A percentile compares a stretch with the other conserved stretches of the same genome.
These are phyloP conservation scores for Agrochola lota DNA, from an alignment of 2,888 invertebrate genomes.

Conservation along the genomic window DNA sequence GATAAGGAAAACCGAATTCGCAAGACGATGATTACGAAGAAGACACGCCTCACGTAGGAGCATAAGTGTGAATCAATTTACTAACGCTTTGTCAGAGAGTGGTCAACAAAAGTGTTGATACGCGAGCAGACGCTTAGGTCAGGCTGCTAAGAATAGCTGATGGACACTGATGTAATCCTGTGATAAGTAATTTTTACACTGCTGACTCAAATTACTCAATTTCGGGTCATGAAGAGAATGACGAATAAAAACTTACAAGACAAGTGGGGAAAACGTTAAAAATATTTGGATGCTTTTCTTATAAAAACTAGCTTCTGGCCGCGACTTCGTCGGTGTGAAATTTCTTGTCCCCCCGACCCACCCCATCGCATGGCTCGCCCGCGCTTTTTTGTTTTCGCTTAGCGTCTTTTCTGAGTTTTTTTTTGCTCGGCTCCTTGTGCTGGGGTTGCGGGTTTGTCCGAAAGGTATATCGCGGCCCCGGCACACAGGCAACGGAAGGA, in stretches of 20 bases:
- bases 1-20: not conserved
- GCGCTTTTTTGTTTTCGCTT: too few species aligned
- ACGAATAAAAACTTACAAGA: not conserved
- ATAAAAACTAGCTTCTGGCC: too few species aligned
- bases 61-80: slow-evolving; percentile 36
- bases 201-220: slow-evolving; percentile 27
- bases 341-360: too few species aligned
- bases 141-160: slow-evolving; percentile 66
- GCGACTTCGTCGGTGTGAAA: too few species aligned
- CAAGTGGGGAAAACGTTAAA: not conserved
- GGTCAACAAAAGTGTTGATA: slow-evolving; percentile 45
- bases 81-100: slow-evolving; percentile 32
- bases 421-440: too few species aligned
- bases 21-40: not conserved
- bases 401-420: too few species aligned
- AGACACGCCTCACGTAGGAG: not conserved
- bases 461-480: too few species aligned
- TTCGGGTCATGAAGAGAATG: not conserved
- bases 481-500: too few species aligned
- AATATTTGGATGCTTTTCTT: not conserved
- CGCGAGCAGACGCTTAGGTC: slow-evolving; percentile 51
- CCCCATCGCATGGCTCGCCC: too few species aligned
- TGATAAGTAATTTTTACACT: slow-evolving; percentile 47
- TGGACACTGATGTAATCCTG: slow-evolving; percentile 65
- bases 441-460: too few species aligned